Evolutionary conservation across 2,888 invertebrate genomes (phyloP).

Genomic region (Polia nebulosa): DNA sequence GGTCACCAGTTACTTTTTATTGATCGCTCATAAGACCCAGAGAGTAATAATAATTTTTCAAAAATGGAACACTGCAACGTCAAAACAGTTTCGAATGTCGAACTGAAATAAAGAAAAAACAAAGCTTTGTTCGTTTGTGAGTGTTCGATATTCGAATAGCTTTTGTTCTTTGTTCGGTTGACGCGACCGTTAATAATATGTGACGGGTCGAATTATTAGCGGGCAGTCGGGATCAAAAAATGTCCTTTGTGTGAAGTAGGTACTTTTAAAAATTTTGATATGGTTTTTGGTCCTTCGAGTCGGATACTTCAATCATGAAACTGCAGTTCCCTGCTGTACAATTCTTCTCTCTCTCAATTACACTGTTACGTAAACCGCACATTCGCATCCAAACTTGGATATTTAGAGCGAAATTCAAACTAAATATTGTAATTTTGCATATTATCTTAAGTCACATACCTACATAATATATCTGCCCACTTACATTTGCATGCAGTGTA

Average conservation of each 20-base stretch:
- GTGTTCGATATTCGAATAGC: constrained; percentile 78
- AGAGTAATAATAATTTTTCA: constrained; percentile 65
- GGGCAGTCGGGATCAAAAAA: constrained; percentile 35
- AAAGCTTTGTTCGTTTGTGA: constrained; percentile 78
- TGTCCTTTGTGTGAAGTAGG: constrained; percentile 40
- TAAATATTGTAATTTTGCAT: too few species aligned
- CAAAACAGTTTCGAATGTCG: constrained; percentile 82
- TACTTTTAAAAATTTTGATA: constrained; percentile 16
- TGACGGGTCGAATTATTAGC: constrained; percentile 65
- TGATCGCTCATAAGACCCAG: constrained; percentile 43
- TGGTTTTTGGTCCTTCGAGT: constrained; percentile 13
- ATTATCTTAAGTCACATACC: too few species aligned
- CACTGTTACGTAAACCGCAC: too few species aligned
- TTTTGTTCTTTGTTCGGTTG: constrained; percentile 84
- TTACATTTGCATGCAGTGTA: too few species aligned
- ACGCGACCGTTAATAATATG: constrained; percentile 74
- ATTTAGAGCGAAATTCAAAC: too few species aligned
- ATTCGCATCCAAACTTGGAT: too few species aligned
- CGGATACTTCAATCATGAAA: neutral
- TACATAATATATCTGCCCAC: too few species aligned
- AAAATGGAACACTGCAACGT: constrained; percentile 72
- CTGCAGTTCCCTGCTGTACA: neutral
- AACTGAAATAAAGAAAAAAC: constrained; percentile 66
- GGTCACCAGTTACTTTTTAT: constrained; percentile 38
- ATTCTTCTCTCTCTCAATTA: neutral